phyloP scores from a whole-genome alignment of 2,888 invertebrate species.

The Clanis bilineata region DNA sequence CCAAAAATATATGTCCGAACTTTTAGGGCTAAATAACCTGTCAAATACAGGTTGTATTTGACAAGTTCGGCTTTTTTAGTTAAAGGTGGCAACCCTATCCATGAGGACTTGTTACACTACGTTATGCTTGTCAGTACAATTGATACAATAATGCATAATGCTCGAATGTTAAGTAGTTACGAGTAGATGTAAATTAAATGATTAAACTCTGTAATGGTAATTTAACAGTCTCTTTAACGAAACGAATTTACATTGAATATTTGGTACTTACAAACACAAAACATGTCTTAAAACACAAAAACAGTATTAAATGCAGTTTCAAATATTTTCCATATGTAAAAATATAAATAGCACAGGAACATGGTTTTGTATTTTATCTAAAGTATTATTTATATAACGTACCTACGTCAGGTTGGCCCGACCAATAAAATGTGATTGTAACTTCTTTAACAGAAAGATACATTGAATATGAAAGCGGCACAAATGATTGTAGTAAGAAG shows the following conservation, averaged over 20 bases:
- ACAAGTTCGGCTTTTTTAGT: too few species aligned
- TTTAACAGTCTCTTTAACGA: background rate
- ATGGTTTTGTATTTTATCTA: background rate
- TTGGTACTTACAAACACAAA: background rate
- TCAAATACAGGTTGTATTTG: too few species aligned
- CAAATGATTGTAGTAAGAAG: too few species aligned
- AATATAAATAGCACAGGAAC: background rate
- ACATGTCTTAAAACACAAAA: background rate
- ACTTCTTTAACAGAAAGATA: too few species aligned
- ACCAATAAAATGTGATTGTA: too few species aligned
- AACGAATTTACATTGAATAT: background rate
- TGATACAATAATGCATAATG: constrained; percentile 13
- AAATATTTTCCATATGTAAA: background rate
- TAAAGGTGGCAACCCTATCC: too few species aligned
- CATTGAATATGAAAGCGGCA: too few species aligned
- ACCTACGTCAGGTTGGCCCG: too few species aligned
- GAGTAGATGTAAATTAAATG: constrained; percentile 24
- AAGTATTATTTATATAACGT: too few species aligned
- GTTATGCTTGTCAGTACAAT: constrained; percentile 28
- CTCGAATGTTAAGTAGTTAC: constrained; percentile 25
- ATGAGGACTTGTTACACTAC: constrained; percentile 30
- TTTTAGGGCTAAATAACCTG: too few species aligned
- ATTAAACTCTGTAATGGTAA: constrained; percentile 20
- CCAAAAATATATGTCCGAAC: too few species aligned
- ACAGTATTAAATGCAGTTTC: background rate